Base-by-base conservation (phyloP, 23 tunicate species). In the Trididemnum clinides region DNA sequence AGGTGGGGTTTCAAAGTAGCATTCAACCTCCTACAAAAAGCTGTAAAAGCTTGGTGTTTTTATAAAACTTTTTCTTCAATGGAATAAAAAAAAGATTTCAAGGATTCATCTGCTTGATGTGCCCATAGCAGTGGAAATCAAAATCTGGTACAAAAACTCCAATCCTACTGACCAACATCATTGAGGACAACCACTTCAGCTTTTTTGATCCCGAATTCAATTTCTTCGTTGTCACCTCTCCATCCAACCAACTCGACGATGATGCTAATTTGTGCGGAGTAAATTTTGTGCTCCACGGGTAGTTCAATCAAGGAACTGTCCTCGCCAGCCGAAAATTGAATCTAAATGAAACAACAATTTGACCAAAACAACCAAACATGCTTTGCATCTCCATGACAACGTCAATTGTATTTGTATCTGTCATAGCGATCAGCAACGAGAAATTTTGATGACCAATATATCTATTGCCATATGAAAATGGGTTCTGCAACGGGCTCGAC, bases 171-270 rank as follows among this genome's bases (percentile, higher is more conserved):
- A 94, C 98, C 98, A 50, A 94, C 82, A 63, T 94, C 98, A 64
- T 94, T 94, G 34, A 94, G 85, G 50, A 94, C 82, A 26, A 94
- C 85, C 28, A 94, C 88, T 85, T 94, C 91, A 5, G 98, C 78
- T 39, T 86, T 58, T 74, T 89, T 85, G 85, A 86, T 37, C 12
- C 94, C 94, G 35, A 94, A 83, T 33, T 54, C 0, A 18, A 94
- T 1, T 29, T 89, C 88, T 1, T 89, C 90, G 49, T 65, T 74
- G 15, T 51, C 79, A 20, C 78, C 77, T 28, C 28, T 34, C 93
- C 90, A 84, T 33, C 59, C 59, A 0, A 85, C 82, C 30, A 94
- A 82, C 30, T 59, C 63, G 33, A 94, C 82, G 12, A 75, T 27
- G 33, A 87, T 20, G 29, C 78, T 64, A 33, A 85, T 64, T 69